Conservation (phyloP, 2,113 vertebrate genomes). For the Passer domesticus region DNA sequence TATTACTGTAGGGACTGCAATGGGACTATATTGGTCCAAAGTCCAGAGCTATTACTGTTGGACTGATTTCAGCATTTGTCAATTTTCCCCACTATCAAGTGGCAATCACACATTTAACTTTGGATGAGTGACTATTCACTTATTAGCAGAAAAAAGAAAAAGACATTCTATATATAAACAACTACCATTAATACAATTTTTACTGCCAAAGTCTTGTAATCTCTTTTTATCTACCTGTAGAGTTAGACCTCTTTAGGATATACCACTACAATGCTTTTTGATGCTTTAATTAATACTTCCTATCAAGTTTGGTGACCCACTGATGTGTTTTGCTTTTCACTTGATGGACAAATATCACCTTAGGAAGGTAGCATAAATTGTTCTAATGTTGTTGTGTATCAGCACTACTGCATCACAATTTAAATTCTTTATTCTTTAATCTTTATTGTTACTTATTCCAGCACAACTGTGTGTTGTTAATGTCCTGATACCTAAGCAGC, state of each 20-base stretch:
- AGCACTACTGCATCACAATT: neutral
- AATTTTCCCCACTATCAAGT: neutral
- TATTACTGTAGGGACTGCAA: neutral
- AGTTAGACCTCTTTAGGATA: neutral
- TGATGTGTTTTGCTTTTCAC: neutral
- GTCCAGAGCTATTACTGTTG: neutral
- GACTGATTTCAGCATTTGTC: neutral
- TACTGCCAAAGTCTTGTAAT: neutral
- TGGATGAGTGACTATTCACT: neutral
- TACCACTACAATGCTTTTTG: neutral
- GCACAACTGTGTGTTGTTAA: neutral
- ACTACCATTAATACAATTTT: neutral
- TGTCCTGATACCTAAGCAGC: neutral
- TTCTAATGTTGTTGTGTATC: neutral
- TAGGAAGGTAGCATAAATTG: neutral
- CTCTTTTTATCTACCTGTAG: neutral
- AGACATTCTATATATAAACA: fast-evolving
- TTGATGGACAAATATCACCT: neutral
- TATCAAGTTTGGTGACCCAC: neutral
- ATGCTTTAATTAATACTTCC: neutral
- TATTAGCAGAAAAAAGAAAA: neutral
- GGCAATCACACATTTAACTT: neutral
- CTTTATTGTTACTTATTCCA: neutral
- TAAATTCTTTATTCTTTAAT: neutral
- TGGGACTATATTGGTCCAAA: neutral